A percentile compares a stretch with the other conserved stretches of the same genome.
Conservation (phyloP, 1,140 invertebrate genomes). For the Mamestra configurata region DNA sequence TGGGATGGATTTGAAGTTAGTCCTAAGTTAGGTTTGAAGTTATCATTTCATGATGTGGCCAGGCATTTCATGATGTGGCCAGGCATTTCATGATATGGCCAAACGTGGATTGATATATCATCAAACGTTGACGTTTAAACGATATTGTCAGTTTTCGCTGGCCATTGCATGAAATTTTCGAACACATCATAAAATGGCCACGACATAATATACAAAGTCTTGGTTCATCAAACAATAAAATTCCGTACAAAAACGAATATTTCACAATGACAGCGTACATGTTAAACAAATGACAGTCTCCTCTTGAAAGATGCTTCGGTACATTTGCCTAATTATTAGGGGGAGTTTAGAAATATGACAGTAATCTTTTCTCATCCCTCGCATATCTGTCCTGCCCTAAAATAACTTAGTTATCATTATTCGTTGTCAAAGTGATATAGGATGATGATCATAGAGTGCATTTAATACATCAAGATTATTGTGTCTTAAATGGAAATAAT, state of each 20-base stretch:
- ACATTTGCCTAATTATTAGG: slow-evolving; percentile 48
- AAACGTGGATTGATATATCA: too few relatives aligned
- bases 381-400: slow-evolving; percentile 31
- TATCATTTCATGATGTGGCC: too few relatives aligned
- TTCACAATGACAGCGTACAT: slow-evolving; percentile 23
- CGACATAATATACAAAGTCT: too few relatives aligned
- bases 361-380: slow-evolving; percentile 53
- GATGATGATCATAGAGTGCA: background rate
- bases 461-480: slow-evolving; percentile 16
- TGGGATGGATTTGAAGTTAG: too few relatives aligned
- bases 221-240: background rate
- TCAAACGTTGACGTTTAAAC: too few relatives aligned
- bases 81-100: too few relatives aligned
- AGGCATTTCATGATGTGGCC: too few relatives aligned
- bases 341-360: slow-evolving; percentile 56
- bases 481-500: background rate
- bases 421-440: slow-evolving; percentile 11
- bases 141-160: too few relatives aligned
- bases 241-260: background rate
- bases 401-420: slow-evolving; percentile 41
- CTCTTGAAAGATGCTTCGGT: slow-evolving; percentile 13
- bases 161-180: too few relatives aligned
- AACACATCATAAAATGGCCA: too few relatives aligned
- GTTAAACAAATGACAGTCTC: slow-evolving; percentile 36
- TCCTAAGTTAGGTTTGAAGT: too few relatives aligned